These are phyloP conservation scores for Smittia aterrima DNA, from an alignment of 2,888 invertebrate genomes.

Conservation along the genomic window DNA sequence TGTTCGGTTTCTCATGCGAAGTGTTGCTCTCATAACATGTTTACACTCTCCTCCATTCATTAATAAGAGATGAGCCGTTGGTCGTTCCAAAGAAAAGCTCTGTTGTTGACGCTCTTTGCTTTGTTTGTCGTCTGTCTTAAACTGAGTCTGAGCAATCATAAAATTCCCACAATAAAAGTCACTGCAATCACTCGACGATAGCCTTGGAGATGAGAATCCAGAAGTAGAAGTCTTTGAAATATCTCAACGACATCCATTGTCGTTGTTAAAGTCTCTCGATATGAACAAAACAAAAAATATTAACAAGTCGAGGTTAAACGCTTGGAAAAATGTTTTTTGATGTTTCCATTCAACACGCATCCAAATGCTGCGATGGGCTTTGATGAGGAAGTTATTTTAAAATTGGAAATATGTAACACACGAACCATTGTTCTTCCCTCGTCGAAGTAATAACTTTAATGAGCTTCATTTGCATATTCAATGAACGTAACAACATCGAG, in stretches of 20 bases:
- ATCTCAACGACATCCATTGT: slow-evolving; percentile 13
- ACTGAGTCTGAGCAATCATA: neutral
- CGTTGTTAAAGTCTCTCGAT: neutral
- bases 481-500: neutral
- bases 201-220: neutral
- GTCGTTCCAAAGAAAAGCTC: neutral
- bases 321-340: slow-evolving; percentile 25
- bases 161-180: neutral
- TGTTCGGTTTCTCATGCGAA: slow-evolving; percentile 1
- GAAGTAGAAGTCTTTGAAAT: neutral
- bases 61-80: neutral
- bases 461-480: slow-evolving; percentile 38
- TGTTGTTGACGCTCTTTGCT: neutral
- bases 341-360: neutral
- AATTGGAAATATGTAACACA: slow-evolving; percentile 31
- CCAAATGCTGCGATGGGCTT: neutral
- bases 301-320: slow-evolving; percentile 26
- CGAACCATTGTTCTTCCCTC: slow-evolving; percentile 27
- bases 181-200: neutral
- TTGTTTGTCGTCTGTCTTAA: neutral
- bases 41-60: slow-evolving; percentile 12
- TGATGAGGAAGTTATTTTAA: slow-evolving; percentile 28
- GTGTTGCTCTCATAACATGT: neutral
- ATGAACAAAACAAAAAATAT: neutral
- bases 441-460: slow-evolving; percentile 21